Conservation (phyloP, 2,888 invertebrate species). For the Ochropacha duplaris region DNA sequence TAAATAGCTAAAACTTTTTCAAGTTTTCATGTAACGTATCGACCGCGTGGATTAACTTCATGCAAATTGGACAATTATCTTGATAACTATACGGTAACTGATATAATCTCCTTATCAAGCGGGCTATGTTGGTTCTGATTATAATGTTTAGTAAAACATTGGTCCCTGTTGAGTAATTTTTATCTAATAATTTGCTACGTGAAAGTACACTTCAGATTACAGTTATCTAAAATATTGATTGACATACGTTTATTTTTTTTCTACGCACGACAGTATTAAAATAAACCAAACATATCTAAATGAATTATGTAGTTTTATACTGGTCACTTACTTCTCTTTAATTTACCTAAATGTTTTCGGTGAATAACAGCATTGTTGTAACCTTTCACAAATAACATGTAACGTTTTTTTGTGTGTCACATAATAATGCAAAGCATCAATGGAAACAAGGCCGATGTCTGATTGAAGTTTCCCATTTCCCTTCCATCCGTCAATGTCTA, state of each 20-base stretch:
- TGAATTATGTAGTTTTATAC: too few species aligned
- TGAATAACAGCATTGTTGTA: not conserved
- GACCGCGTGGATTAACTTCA: not conserved
- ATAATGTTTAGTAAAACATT: not conserved
- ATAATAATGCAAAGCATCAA: not conserved
- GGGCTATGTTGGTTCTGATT: not conserved
- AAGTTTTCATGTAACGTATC: not conserved
- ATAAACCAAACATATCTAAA: too few species aligned
- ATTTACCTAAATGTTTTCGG: not conserved
- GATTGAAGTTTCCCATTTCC: slow-evolving; percentile 53
- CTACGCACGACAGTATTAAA: too few species aligned
- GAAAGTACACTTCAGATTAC: slow-evolving; percentile 10
- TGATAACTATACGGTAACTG: not conserved
- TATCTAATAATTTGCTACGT: slow-evolving; percentile 4
- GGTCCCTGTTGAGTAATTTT: not conserved
- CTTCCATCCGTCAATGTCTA: slow-evolving; percentile 54
- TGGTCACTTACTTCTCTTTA: not conserved
- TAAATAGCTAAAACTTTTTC: too few species aligned
- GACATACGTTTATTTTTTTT: not conserved
- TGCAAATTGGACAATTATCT: not conserved
- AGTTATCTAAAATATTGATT: slow-evolving; percentile 3
- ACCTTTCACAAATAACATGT: not conserved
- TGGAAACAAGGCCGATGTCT: slow-evolving; percentile 30
- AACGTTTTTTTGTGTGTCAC: not conserved
- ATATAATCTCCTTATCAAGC: not conserved